These are phyloP conservation scores for Drosophila azteca DNA, from an alignment of 1,140 invertebrate species.

Conservation along the genomic window DNA sequence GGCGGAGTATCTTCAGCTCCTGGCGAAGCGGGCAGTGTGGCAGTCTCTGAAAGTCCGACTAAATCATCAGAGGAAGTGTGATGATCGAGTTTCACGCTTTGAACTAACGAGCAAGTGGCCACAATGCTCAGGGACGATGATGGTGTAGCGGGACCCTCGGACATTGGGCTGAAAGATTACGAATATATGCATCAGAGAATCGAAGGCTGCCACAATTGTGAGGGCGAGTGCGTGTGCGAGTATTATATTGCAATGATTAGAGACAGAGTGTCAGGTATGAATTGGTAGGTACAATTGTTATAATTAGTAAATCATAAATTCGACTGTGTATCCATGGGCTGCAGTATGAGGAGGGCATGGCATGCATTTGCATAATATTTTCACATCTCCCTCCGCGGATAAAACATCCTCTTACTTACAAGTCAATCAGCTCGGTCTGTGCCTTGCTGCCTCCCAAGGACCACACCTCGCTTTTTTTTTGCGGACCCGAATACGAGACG, in stretches of 20 bases:
- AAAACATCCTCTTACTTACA: constrained; percentile 62
- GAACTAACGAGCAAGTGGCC: constrained; percentile 58
- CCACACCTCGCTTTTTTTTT: constrained; percentile 81
- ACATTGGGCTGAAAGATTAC: constrained; percentile 47
- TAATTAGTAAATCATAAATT: too few relatives aligned
- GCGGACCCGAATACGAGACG: constrained; percentile 60
- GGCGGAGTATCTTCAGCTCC: constrained; percentile 41
- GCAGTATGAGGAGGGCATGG: too few relatives aligned
- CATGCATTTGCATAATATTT: too few relatives aligned
- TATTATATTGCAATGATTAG: too few relatives aligned
- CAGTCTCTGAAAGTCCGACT: constrained; percentile 39
- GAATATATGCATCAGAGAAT: not conserved
- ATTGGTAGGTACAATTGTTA: too few relatives aligned
- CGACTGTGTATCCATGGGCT: too few relatives aligned
- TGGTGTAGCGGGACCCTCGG: constrained; percentile 26
- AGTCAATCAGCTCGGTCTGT: constrained; percentile 67
- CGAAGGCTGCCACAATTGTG: not conserved
- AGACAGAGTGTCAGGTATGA: too few relatives aligned
- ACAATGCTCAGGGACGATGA: constrained; percentile 55
- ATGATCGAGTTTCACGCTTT: constrained; percentile 30
- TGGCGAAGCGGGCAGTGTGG: constrained; percentile 54
- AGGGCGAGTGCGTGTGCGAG: not conserved
- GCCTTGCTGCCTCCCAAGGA: constrained; percentile 75
- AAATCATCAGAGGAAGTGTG: constrained; percentile 34
- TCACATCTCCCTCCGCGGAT: too few relatives aligned